A percentile compares a stretch with the other conserved stretches of the same genome.
Conservation (phyloP, 2,888 invertebrate genomes). For the Andrena chrysosceles region DNA sequence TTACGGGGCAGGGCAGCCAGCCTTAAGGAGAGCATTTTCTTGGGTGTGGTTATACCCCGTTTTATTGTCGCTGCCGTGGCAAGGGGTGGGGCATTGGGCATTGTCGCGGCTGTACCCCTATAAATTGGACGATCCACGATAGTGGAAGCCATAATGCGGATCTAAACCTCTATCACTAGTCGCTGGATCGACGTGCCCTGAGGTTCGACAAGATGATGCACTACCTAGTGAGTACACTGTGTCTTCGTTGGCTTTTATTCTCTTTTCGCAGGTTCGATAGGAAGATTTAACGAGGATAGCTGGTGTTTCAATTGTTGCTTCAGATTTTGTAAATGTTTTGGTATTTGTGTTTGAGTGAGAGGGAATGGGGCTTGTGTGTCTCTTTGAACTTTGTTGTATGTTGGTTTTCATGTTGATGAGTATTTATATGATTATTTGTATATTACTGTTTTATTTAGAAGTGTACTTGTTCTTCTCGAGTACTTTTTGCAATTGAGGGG, state of each 20-base stretch:
- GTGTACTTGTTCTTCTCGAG: neutral
- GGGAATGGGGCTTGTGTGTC: too few species aligned
- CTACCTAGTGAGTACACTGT: constrained; percentile 70
- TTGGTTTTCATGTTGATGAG: neutral
- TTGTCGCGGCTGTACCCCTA: constrained; percentile 68
- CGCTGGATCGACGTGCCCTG: constrained; percentile 46
- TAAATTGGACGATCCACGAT: constrained; percentile 79
- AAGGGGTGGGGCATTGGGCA: constrained; percentile 76
- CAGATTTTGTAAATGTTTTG: neutral
- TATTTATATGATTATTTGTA: neutral
- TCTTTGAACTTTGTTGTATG: neutral
- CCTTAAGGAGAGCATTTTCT: constrained; percentile 81
- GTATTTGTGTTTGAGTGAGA: neutral
- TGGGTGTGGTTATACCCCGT: constrained; percentile 81
- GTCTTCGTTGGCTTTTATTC: neutral
- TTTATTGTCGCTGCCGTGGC: constrained; percentile 44
- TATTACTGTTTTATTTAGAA: neutral
- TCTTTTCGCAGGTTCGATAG: neutral
- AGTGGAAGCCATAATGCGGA: constrained; percentile 74
- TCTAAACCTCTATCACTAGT: constrained; percentile 65
- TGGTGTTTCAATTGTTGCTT: neutral
- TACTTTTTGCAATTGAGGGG: too few species aligned
- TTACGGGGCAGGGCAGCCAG: constrained; percentile 79
- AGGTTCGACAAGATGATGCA: constrained; percentile 61
- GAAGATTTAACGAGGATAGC: neutral